Base-by-base conservation (phyloP, 2,888 invertebrate species). In the Morinoia aosen region DNA sequence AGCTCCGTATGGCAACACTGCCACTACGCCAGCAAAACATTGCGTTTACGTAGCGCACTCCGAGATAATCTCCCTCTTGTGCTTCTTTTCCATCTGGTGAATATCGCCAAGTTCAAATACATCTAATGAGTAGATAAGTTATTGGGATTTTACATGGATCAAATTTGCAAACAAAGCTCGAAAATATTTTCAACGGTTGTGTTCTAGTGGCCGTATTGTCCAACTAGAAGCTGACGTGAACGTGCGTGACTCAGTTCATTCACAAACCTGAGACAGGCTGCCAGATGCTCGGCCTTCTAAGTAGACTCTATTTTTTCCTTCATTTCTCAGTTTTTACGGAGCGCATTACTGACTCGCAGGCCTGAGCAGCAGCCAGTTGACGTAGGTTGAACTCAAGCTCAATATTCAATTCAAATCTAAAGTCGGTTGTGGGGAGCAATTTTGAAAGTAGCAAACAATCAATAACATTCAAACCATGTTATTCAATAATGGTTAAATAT, bases 21-120 rank as follows among this genome's bases (percentile, higher is more conserved):
- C 90, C 90, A 90, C 90, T 90, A 90, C 90, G 90, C 90, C 90
- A 90, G 90, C 90, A 90, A 90, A 90, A 90, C 90, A 90, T 90
- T 90, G 48, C 90, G 90, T 90, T 90, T 39, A 90, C 90, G 90
- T 90, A 48, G 16, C 48, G 33, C 48, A 40, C 90, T 11, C 39
- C 40, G 0, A 8, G 5, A 8, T 7, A 40, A 48, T 40, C 25
- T 48, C 39, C 1, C 16, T 39, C 39, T 0, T 76, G 25, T 76
- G 25, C 33, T 16, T 76, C 25, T 16, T 76, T 76, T 76, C 25
- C 76, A 48, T 76, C 25, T 25, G 33, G 8, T 76, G 25, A 10
- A 33, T 19, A 76, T 33, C 10, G 10, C 25, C 1, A 48, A 48
- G 48, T 48, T 48, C 3, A 48, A 5, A 48, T 48, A 48, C 3